Conservation (phyloP, 2,113 vertebrate species). For the Pluvialis apricaria region DNA sequence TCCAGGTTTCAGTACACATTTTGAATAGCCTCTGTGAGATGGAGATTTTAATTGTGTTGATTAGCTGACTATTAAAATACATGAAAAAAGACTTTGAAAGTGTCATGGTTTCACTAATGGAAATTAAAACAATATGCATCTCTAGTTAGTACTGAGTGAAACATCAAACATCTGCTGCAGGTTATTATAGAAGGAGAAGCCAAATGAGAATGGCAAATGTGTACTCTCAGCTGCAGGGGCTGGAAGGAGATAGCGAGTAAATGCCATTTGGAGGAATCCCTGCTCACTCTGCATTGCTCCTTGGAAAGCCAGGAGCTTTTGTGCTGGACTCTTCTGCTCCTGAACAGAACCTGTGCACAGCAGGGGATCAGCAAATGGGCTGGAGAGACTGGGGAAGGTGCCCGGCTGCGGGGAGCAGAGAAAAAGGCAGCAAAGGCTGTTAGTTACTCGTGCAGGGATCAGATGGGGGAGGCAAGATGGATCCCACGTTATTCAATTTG, state of each 20-base stretch:
- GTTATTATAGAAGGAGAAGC: background rate
- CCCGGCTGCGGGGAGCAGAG: background rate
- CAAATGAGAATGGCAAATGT: constrained; percentile 1
- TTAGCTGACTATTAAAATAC: background rate
- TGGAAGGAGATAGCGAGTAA: background rate
- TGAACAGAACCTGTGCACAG: background rate
- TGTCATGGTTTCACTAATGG: background rate
- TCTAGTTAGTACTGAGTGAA: background rate
- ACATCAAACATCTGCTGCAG: constrained; percentile 19
- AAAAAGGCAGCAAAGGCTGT: background rate
- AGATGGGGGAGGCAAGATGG: background rate
- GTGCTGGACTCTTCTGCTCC: background rate
- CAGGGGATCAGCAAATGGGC: background rate
- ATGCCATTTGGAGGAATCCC: background rate
- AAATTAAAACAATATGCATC: background rate
- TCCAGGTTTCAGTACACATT: background rate
- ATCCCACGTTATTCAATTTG: background rate
- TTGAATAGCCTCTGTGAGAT: background rate
- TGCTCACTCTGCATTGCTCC: background rate
- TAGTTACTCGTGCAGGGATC: background rate
- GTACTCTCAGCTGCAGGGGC: background rate
- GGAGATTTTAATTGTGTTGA: background rate
- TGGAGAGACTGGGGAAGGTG: background rate
- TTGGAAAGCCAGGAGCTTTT: background rate
- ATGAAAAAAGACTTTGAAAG: background rate